A percentile compares a stretch with the other conserved stretches of the same genome.
Evolutionary conservation across 2,888 invertebrate species (phyloP).

Genomic region (Philereme transversata): DNA sequence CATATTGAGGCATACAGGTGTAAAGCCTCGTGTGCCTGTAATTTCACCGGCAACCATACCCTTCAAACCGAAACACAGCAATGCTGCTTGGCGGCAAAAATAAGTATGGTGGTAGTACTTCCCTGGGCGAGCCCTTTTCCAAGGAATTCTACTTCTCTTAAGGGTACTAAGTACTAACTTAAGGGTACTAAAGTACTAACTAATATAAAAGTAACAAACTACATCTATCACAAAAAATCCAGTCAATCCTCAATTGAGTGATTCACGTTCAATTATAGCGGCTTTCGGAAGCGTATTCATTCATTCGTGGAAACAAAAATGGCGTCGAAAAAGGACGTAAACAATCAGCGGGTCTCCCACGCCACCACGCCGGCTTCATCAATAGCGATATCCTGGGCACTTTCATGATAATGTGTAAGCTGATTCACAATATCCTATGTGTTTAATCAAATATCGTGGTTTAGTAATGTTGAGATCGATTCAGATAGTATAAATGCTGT

Average conservation of each 20-base stretch:
- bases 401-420: slow-evolving; percentile 45
- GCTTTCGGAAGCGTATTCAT: slow-evolving; percentile 48
- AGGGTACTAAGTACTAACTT: too few relatives aligned
- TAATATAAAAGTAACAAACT: background rate
- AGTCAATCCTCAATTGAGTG: slow-evolving; percentile 30
- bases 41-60: too few relatives aligned
- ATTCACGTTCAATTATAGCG: slow-evolving; percentile 28
- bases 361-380: slow-evolving; percentile 52
- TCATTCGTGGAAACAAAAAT: slow-evolving; percentile 55
- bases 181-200: background rate
- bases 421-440: slow-evolving; percentile 49
- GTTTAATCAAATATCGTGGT: slow-evolving; percentile 24
- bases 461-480: slow-evolving; percentile 2
- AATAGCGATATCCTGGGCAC: slow-evolving; percentile 58
- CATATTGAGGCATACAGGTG: too few relatives aligned
- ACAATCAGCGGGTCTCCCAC: slow-evolving; percentile 61
- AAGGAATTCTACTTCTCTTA: too few relatives aligned
- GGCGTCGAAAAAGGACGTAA: slow-evolving; percentile 58
- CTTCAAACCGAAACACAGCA: too few relatives aligned
- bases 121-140: too few relatives aligned
- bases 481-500: background rate
- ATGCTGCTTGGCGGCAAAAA: too few relatives aligned
- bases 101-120: too few relatives aligned
- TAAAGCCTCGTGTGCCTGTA: too few relatives aligned
- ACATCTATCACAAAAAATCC: slow-evolving; percentile 22